Conservation (phyloP, 2,113 vertebrate genomes). For the Eonycteris spelaea region DNA sequence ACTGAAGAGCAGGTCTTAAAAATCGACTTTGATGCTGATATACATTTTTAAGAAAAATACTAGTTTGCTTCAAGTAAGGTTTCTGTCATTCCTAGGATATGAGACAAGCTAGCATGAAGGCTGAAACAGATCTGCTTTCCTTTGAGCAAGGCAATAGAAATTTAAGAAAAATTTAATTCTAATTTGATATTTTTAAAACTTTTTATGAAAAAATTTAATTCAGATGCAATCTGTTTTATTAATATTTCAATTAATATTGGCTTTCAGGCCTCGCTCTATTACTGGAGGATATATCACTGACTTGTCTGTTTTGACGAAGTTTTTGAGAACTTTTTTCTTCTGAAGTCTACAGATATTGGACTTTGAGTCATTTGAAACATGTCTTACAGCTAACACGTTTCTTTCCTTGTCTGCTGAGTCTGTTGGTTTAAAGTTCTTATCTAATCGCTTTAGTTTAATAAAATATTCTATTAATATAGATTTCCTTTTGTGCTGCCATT, state of each 20-base stretch:
- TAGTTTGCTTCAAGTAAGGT: constrained; percentile 31
- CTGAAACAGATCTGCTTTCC: constrained; percentile 52
- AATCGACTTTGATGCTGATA: constrained; percentile 27
- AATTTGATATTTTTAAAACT: constrained; percentile 48
- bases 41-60: constrained; percentile 68
- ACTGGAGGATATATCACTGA: constrained; percentile 68
- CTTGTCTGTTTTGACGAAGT: constrained; percentile 77
- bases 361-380: constrained; percentile 81
- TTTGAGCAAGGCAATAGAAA: constrained; percentile 57
- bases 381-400: constrained; percentile 77
- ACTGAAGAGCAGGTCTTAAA: constrained; percentile 48
- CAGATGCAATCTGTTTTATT: constrained; percentile 50
- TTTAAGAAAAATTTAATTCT: constrained; percentile 47
- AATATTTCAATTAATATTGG: constrained; percentile 56
- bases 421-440: constrained; percentile 76
- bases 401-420: constrained; percentile 75
- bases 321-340: constrained; percentile 81
- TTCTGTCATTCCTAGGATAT: constrained; percentile 50
- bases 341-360: constrained; percentile 65
- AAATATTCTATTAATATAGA: constrained; percentile 79
- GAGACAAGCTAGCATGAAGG: constrained; percentile 49
- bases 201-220: constrained; percentile 71
- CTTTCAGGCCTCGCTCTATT: constrained; percentile 44
- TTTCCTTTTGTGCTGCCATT: constrained; percentile 86
- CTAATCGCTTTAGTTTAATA: constrained; percentile 82